Base-by-base conservation (phyloP, 2,888 invertebrate genomes). In the Exocentrus adspersus region DNA sequence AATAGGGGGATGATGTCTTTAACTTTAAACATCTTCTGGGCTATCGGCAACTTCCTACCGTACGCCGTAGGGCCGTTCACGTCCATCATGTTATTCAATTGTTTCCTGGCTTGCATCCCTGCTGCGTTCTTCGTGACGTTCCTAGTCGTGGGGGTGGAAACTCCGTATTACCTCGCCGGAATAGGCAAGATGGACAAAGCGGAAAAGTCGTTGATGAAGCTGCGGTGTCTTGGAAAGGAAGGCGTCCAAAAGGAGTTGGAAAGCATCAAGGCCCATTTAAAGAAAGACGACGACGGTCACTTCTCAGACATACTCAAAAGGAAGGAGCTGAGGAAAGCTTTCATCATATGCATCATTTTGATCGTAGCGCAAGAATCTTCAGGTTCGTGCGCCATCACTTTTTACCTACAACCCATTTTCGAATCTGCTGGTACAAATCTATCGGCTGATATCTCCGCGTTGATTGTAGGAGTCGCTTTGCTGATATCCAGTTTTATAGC, bases 381-480 rank as follows among this genome's bases (percentile, higher is more conserved):
- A 1, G 92, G 92, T n/a, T 64, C 70, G 14, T 65, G 52, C 41
- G 71, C 72, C 0, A 65, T 74, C 16, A 24, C 45, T 2, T 72
- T 66, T 42, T 73, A 74, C 2, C 85, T 93, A 76, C 87, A 90
- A 53, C 70, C 71, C n/a, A 92, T 93, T 74, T 92, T 93, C 77
- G 78, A 82, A 1, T 86, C 86, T 2, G 89, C 94, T 0, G 88
- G 89, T 1, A 87, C 88, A 0, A 77, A 82, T 0, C 73, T 93
- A 1, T 83, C 89, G 42, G 84, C 91, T 0, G 85, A 88, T 4
- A 76, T 88, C 19, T 88, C 91, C 0, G 90, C 93, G 7, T 92
- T 95, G 53, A 88, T 94, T 53, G 87, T 95, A 53, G 89, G 92
- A 7, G 79, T 84, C 17, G 92, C 94, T 0, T 92, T 94, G 84